Conservation (phyloP, 2,113 vertebrate genomes). For the Oplegnathus fasciatus region DNA sequence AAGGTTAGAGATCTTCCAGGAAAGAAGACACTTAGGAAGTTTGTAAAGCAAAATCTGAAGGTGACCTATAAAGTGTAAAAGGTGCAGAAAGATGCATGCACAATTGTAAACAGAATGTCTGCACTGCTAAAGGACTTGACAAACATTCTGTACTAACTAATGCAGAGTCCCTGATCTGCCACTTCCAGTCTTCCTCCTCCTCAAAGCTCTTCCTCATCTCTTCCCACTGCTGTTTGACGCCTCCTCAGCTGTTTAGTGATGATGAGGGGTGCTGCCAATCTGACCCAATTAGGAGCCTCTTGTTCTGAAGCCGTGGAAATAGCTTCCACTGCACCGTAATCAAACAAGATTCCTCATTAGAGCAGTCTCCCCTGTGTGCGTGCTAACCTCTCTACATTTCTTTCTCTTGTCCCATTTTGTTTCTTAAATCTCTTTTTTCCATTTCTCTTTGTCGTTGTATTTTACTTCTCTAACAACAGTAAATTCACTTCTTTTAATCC, state of each 20-base stretch:
- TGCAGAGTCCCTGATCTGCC: not conserved
- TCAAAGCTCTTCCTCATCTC: constrained; percentile 13
- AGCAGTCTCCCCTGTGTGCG: constrained; percentile 61
- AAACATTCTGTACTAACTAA: not conserved
- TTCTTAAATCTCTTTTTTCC: not conserved
- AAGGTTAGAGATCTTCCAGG: constrained; percentile 11
- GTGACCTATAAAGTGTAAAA: not conserved
- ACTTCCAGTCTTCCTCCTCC: constrained; percentile 18
- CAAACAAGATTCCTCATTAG: constrained; percentile 75
- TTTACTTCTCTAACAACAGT: not conserved
- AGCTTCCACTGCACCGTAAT: constrained; percentile 63
- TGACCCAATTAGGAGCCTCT: constrained; percentile 76
- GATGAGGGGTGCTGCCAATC: constrained; percentile 56
- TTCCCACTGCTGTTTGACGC: constrained; percentile 17
- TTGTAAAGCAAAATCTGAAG: not conserved
- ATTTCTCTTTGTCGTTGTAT: not conserved
- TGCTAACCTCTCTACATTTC: constrained; percentile 35
- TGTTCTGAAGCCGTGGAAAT: constrained; percentile 64
- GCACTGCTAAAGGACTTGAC: not conserved
- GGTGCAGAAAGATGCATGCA: not conserved
- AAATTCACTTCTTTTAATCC: not conserved
- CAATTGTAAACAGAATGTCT: not conserved
- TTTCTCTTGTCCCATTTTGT: constrained; percentile 50
- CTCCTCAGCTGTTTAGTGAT: constrained; percentile 58
- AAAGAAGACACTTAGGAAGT: not conserved